phyloP scores from a whole-genome alignment of 2,113 vertebrate genomes.

The Phoenicopterus ruber region DNA sequence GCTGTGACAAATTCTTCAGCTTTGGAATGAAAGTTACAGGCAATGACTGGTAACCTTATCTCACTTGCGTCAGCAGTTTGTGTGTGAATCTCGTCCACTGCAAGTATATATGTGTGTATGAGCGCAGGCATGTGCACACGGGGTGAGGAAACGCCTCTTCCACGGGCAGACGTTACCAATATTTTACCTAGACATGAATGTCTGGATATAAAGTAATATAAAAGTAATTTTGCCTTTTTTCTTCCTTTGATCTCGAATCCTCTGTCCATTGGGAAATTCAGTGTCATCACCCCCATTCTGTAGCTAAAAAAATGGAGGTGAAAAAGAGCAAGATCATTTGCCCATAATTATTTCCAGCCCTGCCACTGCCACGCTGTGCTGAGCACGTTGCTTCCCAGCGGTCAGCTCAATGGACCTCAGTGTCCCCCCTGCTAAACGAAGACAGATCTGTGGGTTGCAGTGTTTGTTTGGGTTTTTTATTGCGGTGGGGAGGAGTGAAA shows the following conservation, averaged over 20 bases:
- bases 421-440: not conserved
- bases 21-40: not conserved
- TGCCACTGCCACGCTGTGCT: not conserved
- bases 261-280: not conserved
- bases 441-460: not conserved
- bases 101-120: not conserved
- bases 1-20: not conserved
- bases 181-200: not conserved
- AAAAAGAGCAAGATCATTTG: not conserved
- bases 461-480: not conserved
- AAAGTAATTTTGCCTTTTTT: not conserved
- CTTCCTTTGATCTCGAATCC: not conserved
- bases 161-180: not conserved
- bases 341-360: not conserved
- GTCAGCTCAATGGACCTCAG: not conserved
- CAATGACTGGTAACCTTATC: not conserved
- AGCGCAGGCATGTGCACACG: not conserved
- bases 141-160: not conserved
- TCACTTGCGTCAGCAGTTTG: not conserved
- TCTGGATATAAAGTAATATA: not conserved
- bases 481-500: not conserved
- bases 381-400: not conserved
- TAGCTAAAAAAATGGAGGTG: not conserved
- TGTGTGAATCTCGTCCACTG: not conserved
- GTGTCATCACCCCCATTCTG: not conserved